Base-by-base conservation (phyloP, 2,113 vertebrate genomes). In the Penelope pileata region DNA sequence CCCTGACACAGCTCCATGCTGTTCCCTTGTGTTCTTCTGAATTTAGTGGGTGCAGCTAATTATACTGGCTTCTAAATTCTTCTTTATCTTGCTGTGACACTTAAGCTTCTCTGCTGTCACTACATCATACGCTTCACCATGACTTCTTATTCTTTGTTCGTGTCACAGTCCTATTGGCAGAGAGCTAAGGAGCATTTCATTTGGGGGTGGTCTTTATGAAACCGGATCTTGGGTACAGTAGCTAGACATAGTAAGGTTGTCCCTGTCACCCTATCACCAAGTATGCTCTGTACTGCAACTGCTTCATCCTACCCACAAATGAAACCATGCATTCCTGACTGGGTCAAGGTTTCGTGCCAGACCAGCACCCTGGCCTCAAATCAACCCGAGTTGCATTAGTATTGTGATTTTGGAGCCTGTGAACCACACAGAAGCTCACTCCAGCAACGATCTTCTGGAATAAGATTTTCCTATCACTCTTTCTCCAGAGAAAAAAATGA, bases 81-180 rank as follows among this genome's bases (percentile, higher is more conserved):
- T 30, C 50, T 73, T 13, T 23, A 69, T 15, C 58, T 85, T 79
- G 40, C 69, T 68, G n/a, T 40, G 62, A 45, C 1, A 1, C 14
- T 77, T 51, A 81, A 34, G 43, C 63, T 63, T 34, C 32, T 91
- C 1, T 1, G 4, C 45, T 91, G 81, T 72, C 13, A 24, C 18
- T 45, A 2, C 36, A 7, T 75, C 24, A 43, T 26, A 5, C 0
- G 0, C 11, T 50, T 43, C 40, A 22, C 45, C 7, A 8, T 36
- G 11, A 67, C 81, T 64, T 80, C 11, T 92, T 32, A 23, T 27
- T 12, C 27, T 58, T 74, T 8, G 1, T 45, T n/a, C 23, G 7
- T 21, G 10, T 27, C 38, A 7, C 12, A 12, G 16, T 15, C 34
- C 60, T 88, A 0, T 17, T 72, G n/a, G 72, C 11, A 53, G 32